Evolutionary conservation across 1,140 invertebrate species (phyloP).

Genomic region (Delia radicum): DNA sequence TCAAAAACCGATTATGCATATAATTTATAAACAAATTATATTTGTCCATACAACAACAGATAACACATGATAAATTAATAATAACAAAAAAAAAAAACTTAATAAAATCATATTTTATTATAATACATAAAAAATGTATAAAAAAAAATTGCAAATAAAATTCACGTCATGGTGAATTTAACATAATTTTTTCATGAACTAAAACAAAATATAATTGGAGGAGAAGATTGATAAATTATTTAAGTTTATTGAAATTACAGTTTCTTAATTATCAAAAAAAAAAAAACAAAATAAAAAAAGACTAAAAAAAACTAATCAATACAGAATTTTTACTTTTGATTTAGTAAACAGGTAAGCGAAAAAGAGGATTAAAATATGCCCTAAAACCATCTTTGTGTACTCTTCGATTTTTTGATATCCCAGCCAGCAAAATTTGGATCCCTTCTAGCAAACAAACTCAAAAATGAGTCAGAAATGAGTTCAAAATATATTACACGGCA

Average conservation of each 20-base stretch:
- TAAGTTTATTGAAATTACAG: conserved; percentile 58
- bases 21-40: conserved; percentile 13
- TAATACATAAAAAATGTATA: conserved; percentile 22
- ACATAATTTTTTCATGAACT: conserved; percentile 34
- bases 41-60: conserved; percentile 19
- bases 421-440: no score
- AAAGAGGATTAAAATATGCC: not conserved
- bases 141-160: conserved; percentile 37
- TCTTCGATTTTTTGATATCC: no score
- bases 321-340: not conserved
- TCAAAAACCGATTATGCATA: not conserved
- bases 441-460: no score
- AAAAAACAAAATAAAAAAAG: conserved; percentile 50
- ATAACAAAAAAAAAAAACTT: conserved; percentile 9
- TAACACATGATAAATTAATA: conserved; percentile 15
- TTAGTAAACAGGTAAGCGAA: not conserved
- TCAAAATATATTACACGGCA: no score
- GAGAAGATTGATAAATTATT: conserved; percentile 55
- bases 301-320: conserved; percentile 36
- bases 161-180: conserved; percentile 26
- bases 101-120: conserved; percentile 27
- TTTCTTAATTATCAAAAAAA: conserved; percentile 57
- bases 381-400: no score
- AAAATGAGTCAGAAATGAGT: no score
- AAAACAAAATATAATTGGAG: conserved; percentile 43